Conservation (phyloP, 2,888 invertebrate species). For the Hydroisotoma schaefferi region DNA sequence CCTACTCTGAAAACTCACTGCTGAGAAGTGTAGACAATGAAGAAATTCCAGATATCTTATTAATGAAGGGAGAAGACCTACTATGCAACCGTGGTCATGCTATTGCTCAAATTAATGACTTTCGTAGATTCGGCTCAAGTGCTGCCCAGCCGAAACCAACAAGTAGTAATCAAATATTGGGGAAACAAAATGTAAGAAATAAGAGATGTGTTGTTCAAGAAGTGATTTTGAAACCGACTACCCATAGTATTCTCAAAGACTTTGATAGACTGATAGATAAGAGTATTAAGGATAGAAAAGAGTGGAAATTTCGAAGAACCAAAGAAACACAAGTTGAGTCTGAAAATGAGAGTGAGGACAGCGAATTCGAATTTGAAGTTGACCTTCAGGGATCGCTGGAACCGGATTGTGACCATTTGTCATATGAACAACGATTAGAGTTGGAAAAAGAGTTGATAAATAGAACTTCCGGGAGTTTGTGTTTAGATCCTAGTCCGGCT, state of each 20-base stretch:
- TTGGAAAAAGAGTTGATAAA: conserved; percentile 81
- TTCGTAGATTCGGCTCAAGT: conserved; percentile 6
- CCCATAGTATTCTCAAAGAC: conserved; percentile 39
- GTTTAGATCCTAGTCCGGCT: conserved; percentile 81
- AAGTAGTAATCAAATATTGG: not conserved
- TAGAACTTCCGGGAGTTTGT: conserved; percentile 80
- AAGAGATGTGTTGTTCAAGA: conserved; percentile 28
- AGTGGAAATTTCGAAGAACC: not conserved
- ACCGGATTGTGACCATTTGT: conserved; percentile 56
- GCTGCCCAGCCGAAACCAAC: not conserved
- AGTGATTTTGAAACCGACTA: conserved; percentile 40
- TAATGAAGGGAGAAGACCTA: conserved; percentile 31
- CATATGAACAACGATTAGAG: conserved; percentile 69
- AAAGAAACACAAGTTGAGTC: conserved; percentile 15
- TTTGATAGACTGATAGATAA: conserved; percentile 29
- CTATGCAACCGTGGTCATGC: conserved; percentile 37
- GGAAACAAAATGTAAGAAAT: not conserved
- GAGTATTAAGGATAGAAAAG: conserved; percentile 4
- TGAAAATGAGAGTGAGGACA: conserved; percentile 18
- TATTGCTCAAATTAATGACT: conserved; percentile 38
- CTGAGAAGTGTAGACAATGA: conserved; percentile 41
- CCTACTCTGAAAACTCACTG: conserved; percentile 42
- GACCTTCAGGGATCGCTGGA: conserved; percentile 17
- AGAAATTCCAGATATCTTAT: conserved; percentile 37
- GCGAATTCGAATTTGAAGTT: conserved; percentile 29